Evolutionary conservation across 2,888 invertebrate species (phyloP).

Genomic region (Yponomeuta malinellus): DNA sequence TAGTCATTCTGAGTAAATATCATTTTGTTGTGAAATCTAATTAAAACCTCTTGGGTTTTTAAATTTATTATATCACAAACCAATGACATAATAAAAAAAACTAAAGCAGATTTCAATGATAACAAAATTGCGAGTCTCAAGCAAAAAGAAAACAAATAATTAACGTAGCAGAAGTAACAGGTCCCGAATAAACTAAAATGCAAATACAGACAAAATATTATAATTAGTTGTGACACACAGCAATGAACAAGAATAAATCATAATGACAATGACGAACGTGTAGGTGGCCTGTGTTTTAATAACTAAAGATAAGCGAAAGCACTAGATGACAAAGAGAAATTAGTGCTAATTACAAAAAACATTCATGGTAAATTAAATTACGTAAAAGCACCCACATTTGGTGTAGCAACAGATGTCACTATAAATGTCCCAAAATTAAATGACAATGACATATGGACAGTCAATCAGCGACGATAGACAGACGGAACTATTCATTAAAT

Average conservation of each 20-base stretch:
- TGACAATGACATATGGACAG: background rate
- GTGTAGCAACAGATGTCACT: background rate
- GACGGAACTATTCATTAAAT: background rate
- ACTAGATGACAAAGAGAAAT: background rate
- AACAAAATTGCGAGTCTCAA: too few relatives aligned
- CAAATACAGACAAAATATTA: conserved; percentile 8
- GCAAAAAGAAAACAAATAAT: conserved; percentile 28
- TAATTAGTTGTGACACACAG: conserved; percentile 7
- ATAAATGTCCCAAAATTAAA: background rate
- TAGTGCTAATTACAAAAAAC: background rate
- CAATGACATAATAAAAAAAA: too few relatives aligned
- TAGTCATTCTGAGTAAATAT: too few relatives aligned
- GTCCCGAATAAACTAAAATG: conserved; percentile 11
- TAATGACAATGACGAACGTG: background rate
- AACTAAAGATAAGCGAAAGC: background rate
- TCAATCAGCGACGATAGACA: background rate
- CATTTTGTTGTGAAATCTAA: too few relatives aligned
- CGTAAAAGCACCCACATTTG: background rate
- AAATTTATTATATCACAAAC: too few relatives aligned
- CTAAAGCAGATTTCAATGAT: too few relatives aligned
- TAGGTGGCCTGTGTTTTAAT: conserved; percentile 5
- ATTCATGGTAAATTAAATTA: background rate
- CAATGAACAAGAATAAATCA: background rate
- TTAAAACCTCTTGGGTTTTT: too few relatives aligned
- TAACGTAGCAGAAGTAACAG: conserved; percentile 21